Conservation (phyloP, 2,113 vertebrate species). For the Psammodynastes pulverulentus region DNA sequence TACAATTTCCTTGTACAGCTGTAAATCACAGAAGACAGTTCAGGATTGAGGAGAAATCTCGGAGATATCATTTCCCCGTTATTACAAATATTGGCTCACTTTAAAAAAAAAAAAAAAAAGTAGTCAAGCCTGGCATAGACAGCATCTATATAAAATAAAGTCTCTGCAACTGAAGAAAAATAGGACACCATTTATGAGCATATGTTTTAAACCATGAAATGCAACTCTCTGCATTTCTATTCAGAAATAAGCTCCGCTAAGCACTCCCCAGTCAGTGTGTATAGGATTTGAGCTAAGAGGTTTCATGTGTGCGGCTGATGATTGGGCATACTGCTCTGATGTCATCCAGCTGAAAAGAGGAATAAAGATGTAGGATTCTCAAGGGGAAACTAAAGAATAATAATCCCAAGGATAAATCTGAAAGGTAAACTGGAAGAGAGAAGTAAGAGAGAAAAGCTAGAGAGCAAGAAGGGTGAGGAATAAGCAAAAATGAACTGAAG, state of each 20-base stretch:
- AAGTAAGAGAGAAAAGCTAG: neutral
- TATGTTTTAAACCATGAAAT: neutral
- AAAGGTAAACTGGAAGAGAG: neutral
- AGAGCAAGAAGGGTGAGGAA: neutral
- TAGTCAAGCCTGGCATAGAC: neutral
- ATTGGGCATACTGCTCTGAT: neutral
- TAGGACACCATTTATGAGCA: neutral
- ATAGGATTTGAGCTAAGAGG: neutral
- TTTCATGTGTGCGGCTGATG: neutral
- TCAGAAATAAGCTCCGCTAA: neutral
- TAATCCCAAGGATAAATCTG: neutral
- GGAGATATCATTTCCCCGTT: neutral
- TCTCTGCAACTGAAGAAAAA: neutral
- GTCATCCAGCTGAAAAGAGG: neutral
- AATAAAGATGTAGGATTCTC: neutral
- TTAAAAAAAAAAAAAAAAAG: no score
- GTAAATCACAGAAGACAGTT: conserved; percentile 37
- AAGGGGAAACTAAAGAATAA: neutral
- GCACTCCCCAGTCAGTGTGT: neutral
- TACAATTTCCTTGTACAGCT: conserved; percentile 90
- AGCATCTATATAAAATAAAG: neutral
- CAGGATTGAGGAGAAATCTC: neutral
- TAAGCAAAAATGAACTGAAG: neutral
- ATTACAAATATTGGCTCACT: neutral
- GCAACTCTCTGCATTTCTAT: neutral